These are phyloP conservation scores for Distichodus sexfasciatus DNA, from an alignment of 2,797 vertebrate species.

Conservation along the genomic window DNA sequence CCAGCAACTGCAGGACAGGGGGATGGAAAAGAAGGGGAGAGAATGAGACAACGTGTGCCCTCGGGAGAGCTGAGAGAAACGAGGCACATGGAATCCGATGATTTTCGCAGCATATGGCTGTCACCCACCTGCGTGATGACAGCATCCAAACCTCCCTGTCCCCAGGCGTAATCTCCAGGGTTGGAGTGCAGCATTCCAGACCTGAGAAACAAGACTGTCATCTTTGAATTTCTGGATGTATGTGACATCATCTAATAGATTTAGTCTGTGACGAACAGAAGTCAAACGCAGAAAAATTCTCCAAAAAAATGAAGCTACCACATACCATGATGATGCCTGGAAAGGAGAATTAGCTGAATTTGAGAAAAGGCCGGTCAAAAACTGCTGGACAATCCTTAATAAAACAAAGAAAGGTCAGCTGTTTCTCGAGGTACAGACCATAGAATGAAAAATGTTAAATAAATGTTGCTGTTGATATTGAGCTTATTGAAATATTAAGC, in stretches of 20 bases:
- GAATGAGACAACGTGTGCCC: background rate
- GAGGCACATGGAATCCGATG: background rate
- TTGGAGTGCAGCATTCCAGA: slow-evolving; percentile 86
- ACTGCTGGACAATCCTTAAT: slow-evolving; percentile 85
- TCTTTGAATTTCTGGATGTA: no score
- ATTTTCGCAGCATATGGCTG: background rate
- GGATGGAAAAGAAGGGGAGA: background rate
- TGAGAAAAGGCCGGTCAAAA: slow-evolving; percentile 71
- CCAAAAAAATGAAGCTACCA: slow-evolving; percentile 8
- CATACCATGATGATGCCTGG: slow-evolving; percentile 82
- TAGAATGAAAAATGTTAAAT: background rate
- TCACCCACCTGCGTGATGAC: slow-evolving; percentile 89
- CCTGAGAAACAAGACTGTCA: slow-evolving; percentile 58
- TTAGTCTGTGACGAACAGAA: background rate
- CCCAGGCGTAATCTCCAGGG: slow-evolving; percentile 92
- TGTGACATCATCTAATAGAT: background rate
- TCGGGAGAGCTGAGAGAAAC: background rate
- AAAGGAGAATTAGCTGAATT: slow-evolving; percentile 76
- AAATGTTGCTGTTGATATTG: background rate
- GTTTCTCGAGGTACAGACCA: background rate
- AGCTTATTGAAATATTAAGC: no score
- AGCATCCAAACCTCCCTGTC: slow-evolving; percentile 87
- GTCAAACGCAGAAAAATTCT: background rate
- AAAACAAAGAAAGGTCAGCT: slow-evolving; percentile 15
- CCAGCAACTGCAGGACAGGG: slow-evolving; percentile 75